Base-by-base conservation (phyloP, 2,797 vertebrate species). In the Nyctibius grandis region DNA sequence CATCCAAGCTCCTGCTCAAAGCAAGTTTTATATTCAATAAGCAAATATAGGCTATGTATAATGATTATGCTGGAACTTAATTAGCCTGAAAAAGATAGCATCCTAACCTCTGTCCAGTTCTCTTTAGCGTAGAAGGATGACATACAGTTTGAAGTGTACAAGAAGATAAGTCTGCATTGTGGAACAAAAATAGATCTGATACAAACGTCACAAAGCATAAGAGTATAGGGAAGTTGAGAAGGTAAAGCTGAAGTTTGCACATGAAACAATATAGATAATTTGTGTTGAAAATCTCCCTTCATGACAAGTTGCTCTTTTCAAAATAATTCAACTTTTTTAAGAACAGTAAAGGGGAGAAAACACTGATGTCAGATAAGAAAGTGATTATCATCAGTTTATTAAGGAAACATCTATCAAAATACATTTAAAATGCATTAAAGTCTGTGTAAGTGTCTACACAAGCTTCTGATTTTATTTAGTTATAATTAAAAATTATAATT, bases 201-300 rank as follows among this genome's bases (percentile, higher is more conserved):
- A 91, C 84, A 77, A 93, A 89, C 88, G 95, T 94, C 96, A 84
- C 28, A 59, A 89, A 64, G 60, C 65, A 92, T 94, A 89, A 92
- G 88, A 89, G 53, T 22, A 50, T 57, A 73, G 48, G 33, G 68
- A 88, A 95, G 68, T 78, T 78, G 61, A 56, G 95, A 94, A 95
- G 81, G 94, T 92, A 94, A 95, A 92, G 47, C 75, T 88, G 88
- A 92, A 95, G 84, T 85, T 59, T 85, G 60, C 23, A 70, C 53
- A 89, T 64, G 56, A 96, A 96, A 76, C 54, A 85, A 95, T 78
- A 73, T 7, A 85, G 79, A 83, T 33, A 48, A 73, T 65, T 69
- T 76, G 40, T 28, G 65, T 53, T 65, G 25, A 83, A 88, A 89
- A 85, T 69, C 61, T 91, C 28, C 45, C 42, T 47, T 75, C 33